Percentiles rank a stretch among this genome's conserved stretches.
phyloP scores from a whole-genome alignment of 2,888 invertebrate species.

The Sphaeridia pumilis region DNA sequence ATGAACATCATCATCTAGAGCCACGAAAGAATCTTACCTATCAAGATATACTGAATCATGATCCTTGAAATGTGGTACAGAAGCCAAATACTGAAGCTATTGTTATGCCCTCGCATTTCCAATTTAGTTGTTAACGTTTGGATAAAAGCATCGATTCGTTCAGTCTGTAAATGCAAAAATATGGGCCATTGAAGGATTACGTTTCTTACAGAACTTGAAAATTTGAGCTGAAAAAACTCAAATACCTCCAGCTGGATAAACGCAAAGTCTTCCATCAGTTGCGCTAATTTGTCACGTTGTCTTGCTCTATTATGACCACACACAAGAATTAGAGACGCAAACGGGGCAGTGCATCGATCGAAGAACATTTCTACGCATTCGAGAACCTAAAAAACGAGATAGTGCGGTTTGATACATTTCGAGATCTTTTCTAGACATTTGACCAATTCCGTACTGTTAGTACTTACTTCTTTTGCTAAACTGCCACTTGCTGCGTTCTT shows the following conservation, averaged over 20 bases:
- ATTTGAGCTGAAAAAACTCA: no score
- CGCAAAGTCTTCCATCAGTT: slow-evolving; percentile 80
- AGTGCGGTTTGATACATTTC: neutral
- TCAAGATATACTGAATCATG: slow-evolving; percentile 85
- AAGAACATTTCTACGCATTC: slow-evolving; percentile 83
- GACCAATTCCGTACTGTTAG: neutral
- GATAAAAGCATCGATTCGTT: slow-evolving; percentile 74
- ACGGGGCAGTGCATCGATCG: slow-evolving; percentile 70
- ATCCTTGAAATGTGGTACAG: slow-evolving; percentile 82
- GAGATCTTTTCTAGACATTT: neutral
- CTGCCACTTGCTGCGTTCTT: slow-evolving; percentile 1
- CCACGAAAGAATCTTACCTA: slow-evolving; percentile 38
- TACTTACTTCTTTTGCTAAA: slow-evolving; percentile 10
- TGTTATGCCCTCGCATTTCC: slow-evolving; percentile 59
- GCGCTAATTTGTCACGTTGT: slow-evolving; percentile 83
- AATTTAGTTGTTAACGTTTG: slow-evolving; percentile 56
- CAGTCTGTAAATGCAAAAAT: slow-evolving; percentile 51
- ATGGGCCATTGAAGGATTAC: neutral
- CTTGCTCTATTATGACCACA: slow-evolving; percentile 92
- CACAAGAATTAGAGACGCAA: slow-evolving; percentile 71
- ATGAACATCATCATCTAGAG: neutral
- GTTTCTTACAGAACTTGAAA: neutral
- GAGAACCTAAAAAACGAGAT: slow-evolving; percentile 62
- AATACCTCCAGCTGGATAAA: slow-evolving; percentile 78
- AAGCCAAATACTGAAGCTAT: slow-evolving; percentile 89